Percentiles rank a stretch among this genome's conserved stretches.
Conservation (phyloP, 2,113 vertebrate genomes). For the Rana temporaria region DNA sequence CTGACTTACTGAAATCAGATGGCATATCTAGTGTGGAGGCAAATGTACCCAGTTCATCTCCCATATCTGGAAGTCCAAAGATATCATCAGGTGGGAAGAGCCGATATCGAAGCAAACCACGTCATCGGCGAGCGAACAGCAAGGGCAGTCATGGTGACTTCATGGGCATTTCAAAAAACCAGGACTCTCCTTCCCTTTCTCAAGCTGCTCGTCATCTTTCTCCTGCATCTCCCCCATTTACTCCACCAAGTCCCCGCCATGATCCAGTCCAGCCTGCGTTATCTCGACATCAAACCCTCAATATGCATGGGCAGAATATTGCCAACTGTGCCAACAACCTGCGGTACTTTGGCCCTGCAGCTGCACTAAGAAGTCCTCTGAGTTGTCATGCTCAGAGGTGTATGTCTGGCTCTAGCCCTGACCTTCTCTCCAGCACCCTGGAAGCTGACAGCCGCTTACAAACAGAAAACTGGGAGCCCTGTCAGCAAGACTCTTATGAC, state of each 20-base stretch:
- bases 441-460: slow-evolving; percentile 80
- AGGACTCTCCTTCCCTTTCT: slow-evolving; percentile 71
- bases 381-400: slow-evolving; percentile 89
- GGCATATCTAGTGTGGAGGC: slow-evolving; percentile 87
- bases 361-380: slow-evolving; percentile 92
- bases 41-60: slow-evolving; percentile 78
- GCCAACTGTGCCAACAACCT: slow-evolving; percentile 92
- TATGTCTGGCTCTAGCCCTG: slow-evolving; percentile 87
- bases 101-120: slow-evolving; percentile 92
- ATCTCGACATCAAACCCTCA: slow-evolving; percentile 72
- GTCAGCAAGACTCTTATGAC: slow-evolving; percentile 79
- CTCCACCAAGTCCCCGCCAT: slow-evolving; percentile 49
- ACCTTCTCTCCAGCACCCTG: slow-evolving; percentile 88
- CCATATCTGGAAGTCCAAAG: slow-evolving; percentile 91
- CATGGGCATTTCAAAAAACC: slow-evolving; percentile 79
- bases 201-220: slow-evolving; percentile 66
- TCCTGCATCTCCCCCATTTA: slow-evolving; percentile 66
- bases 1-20: slow-evolving; percentile 91
- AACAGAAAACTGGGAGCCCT: slow-evolving; percentile 80
- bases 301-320: slow-evolving; percentile 82
- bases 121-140: slow-evolving; percentile 93
- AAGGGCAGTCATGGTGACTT: slow-evolving; percentile 95
- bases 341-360: slow-evolving; percentile 94
- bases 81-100: slow-evolving; percentile 87
- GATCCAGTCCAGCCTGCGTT: slow-evolving; percentile 63